Evolutionary conservation across 1,140 invertebrate species (phyloP).

Genomic region (Ditylenchus dipsaci): DNA sequence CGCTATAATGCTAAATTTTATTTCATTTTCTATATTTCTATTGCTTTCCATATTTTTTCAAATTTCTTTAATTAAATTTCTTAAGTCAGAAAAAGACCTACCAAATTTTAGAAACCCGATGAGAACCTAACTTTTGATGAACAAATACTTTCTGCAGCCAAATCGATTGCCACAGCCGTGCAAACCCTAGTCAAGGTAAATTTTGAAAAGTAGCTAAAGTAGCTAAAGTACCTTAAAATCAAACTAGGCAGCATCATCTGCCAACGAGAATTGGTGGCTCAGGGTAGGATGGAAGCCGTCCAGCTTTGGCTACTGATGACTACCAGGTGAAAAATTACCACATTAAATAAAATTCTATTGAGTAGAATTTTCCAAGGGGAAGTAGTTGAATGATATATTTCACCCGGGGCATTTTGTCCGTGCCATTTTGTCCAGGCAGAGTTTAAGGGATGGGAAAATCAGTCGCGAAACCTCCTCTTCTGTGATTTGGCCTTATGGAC

Average conservation of each 20-base stretch:
- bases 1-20: not conserved
- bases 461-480: too few species aligned
- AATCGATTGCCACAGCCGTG: constrained; percentile 92
- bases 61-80: not conserved
- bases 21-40: not conserved
- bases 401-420: too few species aligned
- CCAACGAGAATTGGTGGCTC: constrained; percentile 48
- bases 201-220: not conserved
- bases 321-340: constrained; percentile 71
- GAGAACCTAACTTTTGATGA: constrained; percentile 82
- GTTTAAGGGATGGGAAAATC: too few species aligned
- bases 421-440: too few species aligned
- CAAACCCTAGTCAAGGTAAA: constrained; percentile 70
- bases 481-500: too few species aligned
- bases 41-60: not conserved
- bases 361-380: too few species aligned
- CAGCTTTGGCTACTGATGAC: constrained; percentile 68
- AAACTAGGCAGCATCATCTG: constrained; percentile 61
- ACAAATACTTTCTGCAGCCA: constrained; percentile 95
- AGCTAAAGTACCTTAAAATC: too few species aligned
- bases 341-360: not conserved
- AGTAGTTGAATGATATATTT: too few species aligned
- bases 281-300: constrained; percentile 47
- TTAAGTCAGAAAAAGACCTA: too few species aligned
- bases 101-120: constrained; percentile 64